A percentile compares a stretch with the other conserved stretches of the same genome.
Conservation (phyloP, 1,140 invertebrate species). For the Neodiprion pinetum region DNA sequence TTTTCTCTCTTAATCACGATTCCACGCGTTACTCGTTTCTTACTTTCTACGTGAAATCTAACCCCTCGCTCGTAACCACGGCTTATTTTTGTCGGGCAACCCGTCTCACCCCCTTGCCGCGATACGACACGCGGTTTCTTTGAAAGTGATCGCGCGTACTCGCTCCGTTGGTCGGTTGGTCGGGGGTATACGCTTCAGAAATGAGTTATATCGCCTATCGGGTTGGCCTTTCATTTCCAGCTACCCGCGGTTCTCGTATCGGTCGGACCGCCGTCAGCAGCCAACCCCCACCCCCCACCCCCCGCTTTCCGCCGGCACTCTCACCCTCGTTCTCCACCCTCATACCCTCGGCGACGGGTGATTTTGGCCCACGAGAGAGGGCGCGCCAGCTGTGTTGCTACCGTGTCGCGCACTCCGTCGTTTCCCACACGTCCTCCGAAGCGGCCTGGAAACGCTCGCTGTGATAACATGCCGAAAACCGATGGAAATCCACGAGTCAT, state of each 20-base stretch:
- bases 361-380: slow-evolving; percentile 18
- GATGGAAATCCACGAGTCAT: too few species aligned
- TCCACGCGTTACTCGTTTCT: too few species aligned
- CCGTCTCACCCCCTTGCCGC: background rate
- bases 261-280: slow-evolving; percentile 49
- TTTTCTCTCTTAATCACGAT: too few species aligned
- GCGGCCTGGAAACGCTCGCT: too few species aligned
- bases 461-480: too few species aligned
- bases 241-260: slow-evolving; percentile 39
- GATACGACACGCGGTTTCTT: background rate
- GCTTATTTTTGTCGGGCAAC: background rate
- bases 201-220: slow-evolving; percentile 60
- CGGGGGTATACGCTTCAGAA: slow-evolving; percentile 60
- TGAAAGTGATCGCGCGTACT: slow-evolving; percentile 10
- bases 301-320: slow-evolving; percentile 5
- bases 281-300: slow-evolving; percentile 33
- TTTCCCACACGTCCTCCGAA: slow-evolving; percentile 8
- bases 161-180: slow-evolving; percentile 51
- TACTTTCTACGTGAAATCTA: too few species aligned
- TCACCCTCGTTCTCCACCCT: slow-evolving; percentile 14
- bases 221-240: slow-evolving; percentile 62
- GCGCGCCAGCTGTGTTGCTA: slow-evolving; percentile 26
- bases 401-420: slow-evolving; percentile 19
- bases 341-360: background rate
- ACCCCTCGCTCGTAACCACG: too few species aligned